A percentile compares a stretch with the other conserved stretches of the same genome.
Conservation (phyloP, 1,140 invertebrate species). For the Listronotus oregonensis region DNA sequence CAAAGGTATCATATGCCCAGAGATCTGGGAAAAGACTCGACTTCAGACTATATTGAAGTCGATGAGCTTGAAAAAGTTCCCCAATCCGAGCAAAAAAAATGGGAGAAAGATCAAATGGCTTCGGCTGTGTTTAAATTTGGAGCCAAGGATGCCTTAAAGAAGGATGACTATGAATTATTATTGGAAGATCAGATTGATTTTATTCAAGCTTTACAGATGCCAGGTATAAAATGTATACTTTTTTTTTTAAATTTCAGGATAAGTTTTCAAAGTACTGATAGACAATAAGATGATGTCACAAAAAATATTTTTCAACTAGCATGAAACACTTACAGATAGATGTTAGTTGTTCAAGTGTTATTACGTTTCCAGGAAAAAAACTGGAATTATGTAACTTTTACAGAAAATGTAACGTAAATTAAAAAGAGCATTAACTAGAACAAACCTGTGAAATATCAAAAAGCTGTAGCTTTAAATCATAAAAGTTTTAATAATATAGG, state of each 20-base stretch:
- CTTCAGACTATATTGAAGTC: conserved; percentile 82
- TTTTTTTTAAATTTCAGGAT: too few species aligned
- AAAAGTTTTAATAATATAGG: too few species aligned
- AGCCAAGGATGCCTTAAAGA: conserved; percentile 77
- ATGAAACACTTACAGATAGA: too few species aligned
- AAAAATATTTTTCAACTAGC: neutral
- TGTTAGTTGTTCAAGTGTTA: too few species aligned
- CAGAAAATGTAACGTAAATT: too few species aligned
- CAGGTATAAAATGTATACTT: conserved; percentile 63
- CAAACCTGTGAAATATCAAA: too few species aligned
- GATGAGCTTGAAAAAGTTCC: conserved; percentile 84
- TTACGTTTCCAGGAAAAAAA: too few species aligned
- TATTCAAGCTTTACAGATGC: conserved; percentile 89
- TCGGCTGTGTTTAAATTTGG: conserved; percentile 93
- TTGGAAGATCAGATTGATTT: conserved; percentile 98
- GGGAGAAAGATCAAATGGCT: conserved; percentile 97
- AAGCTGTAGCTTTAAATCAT: too few species aligned
- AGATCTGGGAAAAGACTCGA: conserved; percentile 71
- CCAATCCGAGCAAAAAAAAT: conserved; percentile 94
- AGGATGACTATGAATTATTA: conserved; percentile 90
- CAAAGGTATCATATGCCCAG: conserved; percentile 94
- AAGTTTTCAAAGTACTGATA: neutral
- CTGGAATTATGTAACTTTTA: too few species aligned
- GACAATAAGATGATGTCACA: too few species aligned
- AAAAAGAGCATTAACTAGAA: too few species aligned